These are phyloP conservation scores for Nansenia antarctica DNA, from an alignment of 2,113 vertebrate species.

Conservation along the genomic window DNA sequence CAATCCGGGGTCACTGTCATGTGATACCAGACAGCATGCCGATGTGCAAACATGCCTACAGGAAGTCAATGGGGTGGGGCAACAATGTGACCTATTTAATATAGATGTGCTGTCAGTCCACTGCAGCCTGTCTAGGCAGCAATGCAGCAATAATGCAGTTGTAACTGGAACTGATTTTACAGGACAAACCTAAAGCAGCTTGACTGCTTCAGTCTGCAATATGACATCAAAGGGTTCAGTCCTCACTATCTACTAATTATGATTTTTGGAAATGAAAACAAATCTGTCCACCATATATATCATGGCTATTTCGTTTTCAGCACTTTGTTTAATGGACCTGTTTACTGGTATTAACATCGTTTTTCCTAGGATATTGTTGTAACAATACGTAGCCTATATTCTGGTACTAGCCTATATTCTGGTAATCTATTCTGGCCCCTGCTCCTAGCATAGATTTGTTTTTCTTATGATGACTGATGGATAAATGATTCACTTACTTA, in stretches of 20 bases:
- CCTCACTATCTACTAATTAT: neutral
- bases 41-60: slow-evolving; percentile 4
- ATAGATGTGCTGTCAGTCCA: slow-evolving; percentile 1
- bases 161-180: neutral
- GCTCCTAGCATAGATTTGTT: no score
- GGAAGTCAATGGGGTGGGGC: neutral
- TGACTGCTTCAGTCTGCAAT: neutral
- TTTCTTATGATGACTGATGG: no score
- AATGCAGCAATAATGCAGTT: slow-evolving; percentile 23
- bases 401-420: no score
- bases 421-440: no score
- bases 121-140: slow-evolving; percentile 31
- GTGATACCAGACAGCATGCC: slow-evolving; percentile 4
- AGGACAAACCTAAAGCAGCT: slow-evolving; percentile 3
- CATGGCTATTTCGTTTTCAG: neutral
- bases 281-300: neutral
- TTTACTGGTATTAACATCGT: no score
- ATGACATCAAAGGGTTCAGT: neutral
- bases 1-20: slow-evolving; percentile 9
- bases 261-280: neutral
- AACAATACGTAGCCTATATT: no score
- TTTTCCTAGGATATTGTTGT: no score
- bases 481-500: no score
- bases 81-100: slow-evolving; percentile 6
- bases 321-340: no score